Evolutionary conservation across 2,797 vertebrate genomes (phyloP).

Genomic region (Lacerta agilis): DNA sequence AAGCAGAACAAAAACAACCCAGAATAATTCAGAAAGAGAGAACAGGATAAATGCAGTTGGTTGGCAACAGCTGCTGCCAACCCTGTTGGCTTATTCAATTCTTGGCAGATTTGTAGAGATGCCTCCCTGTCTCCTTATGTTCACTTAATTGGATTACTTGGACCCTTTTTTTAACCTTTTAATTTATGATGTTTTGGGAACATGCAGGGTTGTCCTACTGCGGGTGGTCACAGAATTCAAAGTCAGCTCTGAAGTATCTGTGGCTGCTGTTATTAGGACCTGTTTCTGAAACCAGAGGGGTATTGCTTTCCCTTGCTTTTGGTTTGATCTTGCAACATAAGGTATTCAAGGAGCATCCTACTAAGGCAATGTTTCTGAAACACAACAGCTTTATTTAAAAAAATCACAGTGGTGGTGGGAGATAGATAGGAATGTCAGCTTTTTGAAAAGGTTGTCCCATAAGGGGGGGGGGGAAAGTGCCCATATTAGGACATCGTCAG

Average conservation of each 20-base stretch:
- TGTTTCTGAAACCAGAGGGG: too few species aligned
- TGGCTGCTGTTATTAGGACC: background rate
- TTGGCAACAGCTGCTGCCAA: background rate
- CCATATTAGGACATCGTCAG: too few species aligned
- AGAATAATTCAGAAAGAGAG: conserved; percentile 19
- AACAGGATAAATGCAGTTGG: background rate
- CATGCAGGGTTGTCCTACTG: background rate
- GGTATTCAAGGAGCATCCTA: too few species aligned
- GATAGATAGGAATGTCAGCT: too few species aligned
- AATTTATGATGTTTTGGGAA: background rate
- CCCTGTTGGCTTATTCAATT: background rate
- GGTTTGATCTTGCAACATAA: too few species aligned
- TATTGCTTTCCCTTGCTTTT: too few species aligned
- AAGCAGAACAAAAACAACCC: background rate
- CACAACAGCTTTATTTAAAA: too few species aligned
- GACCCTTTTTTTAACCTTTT: background rate
- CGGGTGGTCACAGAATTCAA: background rate
- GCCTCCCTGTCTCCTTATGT: background rate
- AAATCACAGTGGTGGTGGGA: too few species aligned
- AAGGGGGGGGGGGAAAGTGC: too few species aligned
- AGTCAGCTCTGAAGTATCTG: background rate
- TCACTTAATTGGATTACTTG: background rate
- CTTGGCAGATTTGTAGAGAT: background rate
- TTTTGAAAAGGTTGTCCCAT: too few species aligned
- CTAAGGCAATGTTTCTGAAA: too few species aligned